A percentile compares a stretch with the other conserved stretches of the same genome.
These are phyloP conservation scores for Temnothorax curvispinosus DNA, from an alignment of 1,140 invertebrate species.

Conservation along the genomic window DNA sequence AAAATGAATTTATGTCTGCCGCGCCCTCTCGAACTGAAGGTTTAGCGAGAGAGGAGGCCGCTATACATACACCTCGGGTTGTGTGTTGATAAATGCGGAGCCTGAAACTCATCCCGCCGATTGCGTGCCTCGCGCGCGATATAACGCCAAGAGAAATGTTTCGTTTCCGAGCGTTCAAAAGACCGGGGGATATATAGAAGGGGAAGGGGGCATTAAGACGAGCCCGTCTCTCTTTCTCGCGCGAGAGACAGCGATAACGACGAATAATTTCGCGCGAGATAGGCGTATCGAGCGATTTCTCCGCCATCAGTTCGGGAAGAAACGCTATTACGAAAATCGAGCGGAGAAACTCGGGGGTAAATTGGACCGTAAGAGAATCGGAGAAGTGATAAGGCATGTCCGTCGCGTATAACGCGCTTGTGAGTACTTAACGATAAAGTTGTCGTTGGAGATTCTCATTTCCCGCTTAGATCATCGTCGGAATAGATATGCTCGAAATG, in stretches of 20 bases:
- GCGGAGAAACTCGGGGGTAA: conserved; percentile 27
- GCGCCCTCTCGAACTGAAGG: conserved; percentile 9
- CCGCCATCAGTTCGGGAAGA: conserved; percentile 47
- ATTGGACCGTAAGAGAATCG: conserved; percentile 30
- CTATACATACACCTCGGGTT: not conserved
- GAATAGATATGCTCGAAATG: not conserved
- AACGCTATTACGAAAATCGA: conserved; percentile 52
- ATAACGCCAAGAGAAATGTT: conserved; percentile 62
- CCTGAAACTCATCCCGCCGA: conserved; percentile 76
- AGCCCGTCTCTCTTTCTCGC: not conserved
- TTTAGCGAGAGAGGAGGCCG: conserved; percentile 22
- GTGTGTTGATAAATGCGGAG: conserved; percentile 78
- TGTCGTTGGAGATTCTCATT: conserved; percentile 44
- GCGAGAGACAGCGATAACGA: conserved; percentile 17
- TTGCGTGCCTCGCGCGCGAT: conserved; percentile 73
- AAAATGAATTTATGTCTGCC: conserved; percentile 72
- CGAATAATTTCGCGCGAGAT: conserved; percentile 52
- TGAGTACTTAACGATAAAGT: conserved; percentile 29
- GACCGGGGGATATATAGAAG: not conserved
- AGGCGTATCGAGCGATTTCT: conserved; percentile 51
- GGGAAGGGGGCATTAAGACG: not conserved
- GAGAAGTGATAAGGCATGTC: conserved; percentile 44
- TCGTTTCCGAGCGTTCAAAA: conserved; percentile 65
- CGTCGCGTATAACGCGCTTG: conserved; percentile 1
- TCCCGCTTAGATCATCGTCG: conserved; percentile 32